Evolutionary conservation across 2,888 invertebrate species (phyloP).

Genomic region (Acleris emargana): DNA sequence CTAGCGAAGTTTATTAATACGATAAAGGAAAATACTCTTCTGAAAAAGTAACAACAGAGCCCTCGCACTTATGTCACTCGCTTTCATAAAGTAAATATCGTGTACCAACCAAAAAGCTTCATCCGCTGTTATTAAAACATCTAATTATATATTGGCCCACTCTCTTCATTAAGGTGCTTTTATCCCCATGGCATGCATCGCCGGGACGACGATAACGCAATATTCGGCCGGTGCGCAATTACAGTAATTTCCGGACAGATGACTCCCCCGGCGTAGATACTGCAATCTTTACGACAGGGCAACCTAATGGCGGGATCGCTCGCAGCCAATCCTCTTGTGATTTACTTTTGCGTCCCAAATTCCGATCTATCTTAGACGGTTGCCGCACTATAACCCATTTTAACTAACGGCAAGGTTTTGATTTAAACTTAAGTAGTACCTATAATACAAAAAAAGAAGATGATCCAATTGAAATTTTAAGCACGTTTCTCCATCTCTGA

Average conservation of each 20-base stretch:
- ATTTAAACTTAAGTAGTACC: no score
- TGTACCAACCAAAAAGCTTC: background rate
- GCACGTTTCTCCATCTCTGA: no score
- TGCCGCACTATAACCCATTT: background rate
- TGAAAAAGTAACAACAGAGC: no score
- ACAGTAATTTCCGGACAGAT: conserved; percentile 27
- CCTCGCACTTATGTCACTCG: no score
- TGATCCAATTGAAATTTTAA: no score
- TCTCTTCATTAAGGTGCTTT: conserved; percentile 12
- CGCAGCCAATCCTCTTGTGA: background rate
- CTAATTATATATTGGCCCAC: background rate
- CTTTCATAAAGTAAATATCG: background rate
- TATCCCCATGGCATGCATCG: background rate
- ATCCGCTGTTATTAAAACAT: background rate
- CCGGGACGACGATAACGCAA: conserved; percentile 4
- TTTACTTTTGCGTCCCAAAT: background rate
- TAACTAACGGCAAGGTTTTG: no score
- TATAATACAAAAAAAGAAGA: no score
- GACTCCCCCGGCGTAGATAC: conserved; percentile 8
- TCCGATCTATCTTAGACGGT: no score
- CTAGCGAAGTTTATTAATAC: no score
- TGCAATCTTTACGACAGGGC: conserved; percentile 25
- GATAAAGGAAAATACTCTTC: no score
- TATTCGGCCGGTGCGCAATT: conserved; percentile 21
- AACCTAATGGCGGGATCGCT: background rate